A percentile compares a stretch with the other conserved stretches of the same genome.
Evolutionary conservation across 2,888 invertebrate species (phyloP).

Genomic region (Drosophila colorata): DNA sequence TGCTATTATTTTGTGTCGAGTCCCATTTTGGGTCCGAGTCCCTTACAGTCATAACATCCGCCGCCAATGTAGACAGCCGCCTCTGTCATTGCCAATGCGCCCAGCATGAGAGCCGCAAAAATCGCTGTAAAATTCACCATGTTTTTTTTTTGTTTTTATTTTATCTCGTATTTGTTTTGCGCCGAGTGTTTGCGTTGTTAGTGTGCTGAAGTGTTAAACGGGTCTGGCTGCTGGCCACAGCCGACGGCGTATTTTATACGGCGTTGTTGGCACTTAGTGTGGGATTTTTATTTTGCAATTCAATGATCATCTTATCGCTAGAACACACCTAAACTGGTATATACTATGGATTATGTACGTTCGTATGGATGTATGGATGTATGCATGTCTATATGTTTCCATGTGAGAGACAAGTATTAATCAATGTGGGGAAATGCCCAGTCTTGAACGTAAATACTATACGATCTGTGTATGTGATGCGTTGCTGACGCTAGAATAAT

Average conservation of each 20-base stretch:
- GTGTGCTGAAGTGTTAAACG: constrained; percentile 44
- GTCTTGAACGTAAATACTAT: constrained; percentile 20
- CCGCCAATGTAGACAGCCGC: constrained; percentile 72
- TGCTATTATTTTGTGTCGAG: constrained; percentile 11
- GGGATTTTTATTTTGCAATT: constrained; percentile 27
- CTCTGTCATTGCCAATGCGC: constrained; percentile 53
- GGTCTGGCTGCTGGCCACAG: constrained; percentile 52
- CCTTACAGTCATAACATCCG: constrained; percentile 74
- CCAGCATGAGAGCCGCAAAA: constrained; percentile 50
- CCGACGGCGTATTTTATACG: constrained; percentile 61
- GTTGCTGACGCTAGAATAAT: constrained; percentile 36
- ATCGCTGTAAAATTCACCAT: constrained; percentile 49
- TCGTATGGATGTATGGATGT: too few species aligned
- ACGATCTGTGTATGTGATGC: constrained; percentile 2
- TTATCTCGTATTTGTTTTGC: not conserved
- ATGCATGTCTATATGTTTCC: not conserved
- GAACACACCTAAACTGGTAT: constrained; percentile 6
- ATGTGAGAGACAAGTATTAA: constrained; percentile 40
- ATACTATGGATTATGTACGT: constrained; percentile 4
- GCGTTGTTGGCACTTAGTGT: constrained; percentile 21
- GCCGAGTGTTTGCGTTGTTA: constrained; percentile 16
- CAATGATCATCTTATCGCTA: constrained; percentile 49
- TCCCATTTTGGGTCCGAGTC: constrained; percentile 1
- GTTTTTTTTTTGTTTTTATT: constrained; percentile 18
- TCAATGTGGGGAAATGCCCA: constrained; percentile 71